phyloP scores from a whole-genome alignment of 30 jellyfish, hydroid and myxozoan species.

The Hydra vulgaris region DNA sequence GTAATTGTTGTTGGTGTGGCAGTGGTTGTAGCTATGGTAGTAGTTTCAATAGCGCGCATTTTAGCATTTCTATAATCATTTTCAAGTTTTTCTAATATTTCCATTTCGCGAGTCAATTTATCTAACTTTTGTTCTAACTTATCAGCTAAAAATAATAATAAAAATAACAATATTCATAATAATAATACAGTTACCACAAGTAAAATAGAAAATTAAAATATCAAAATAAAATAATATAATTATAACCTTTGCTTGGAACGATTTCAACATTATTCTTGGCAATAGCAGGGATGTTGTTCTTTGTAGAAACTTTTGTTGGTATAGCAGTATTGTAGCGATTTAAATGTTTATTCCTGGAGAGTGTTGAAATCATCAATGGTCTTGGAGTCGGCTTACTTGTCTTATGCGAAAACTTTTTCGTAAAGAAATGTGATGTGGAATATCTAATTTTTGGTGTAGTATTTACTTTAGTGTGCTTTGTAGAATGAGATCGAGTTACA shows the following conservation, averaged over 20 bases:
- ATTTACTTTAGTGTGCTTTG: background rate
- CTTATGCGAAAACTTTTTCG: background rate
- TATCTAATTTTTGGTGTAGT: background rate
- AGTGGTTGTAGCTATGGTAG: slow-evolving; percentile 3
- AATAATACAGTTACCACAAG: no score
- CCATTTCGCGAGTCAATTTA: background rate
- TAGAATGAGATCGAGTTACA: background rate
- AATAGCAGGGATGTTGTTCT: background rate
- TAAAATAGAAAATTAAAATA: no score
- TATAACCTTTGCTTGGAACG: background rate
- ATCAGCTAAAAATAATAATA: background rate
- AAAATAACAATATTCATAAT: no score
- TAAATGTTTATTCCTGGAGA: background rate
- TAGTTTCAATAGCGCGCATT: background rate
- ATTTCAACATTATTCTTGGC: background rate
- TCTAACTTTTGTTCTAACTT: slow-evolving; percentile 2
- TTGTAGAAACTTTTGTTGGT: background rate
- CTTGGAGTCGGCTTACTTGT: background rate
- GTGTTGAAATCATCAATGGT: background rate
- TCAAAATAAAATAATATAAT: no score
- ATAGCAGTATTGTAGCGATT: background rate
- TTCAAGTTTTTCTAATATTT: slow-evolving; percentile 11
- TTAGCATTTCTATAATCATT: background rate
- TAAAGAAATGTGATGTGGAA: background rate
- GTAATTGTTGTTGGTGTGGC: slow-evolving; percentile 12